phyloP scores from a whole-genome alignment of 2,113 vertebrate genomes.

The Blennius ocellaris region DNA sequence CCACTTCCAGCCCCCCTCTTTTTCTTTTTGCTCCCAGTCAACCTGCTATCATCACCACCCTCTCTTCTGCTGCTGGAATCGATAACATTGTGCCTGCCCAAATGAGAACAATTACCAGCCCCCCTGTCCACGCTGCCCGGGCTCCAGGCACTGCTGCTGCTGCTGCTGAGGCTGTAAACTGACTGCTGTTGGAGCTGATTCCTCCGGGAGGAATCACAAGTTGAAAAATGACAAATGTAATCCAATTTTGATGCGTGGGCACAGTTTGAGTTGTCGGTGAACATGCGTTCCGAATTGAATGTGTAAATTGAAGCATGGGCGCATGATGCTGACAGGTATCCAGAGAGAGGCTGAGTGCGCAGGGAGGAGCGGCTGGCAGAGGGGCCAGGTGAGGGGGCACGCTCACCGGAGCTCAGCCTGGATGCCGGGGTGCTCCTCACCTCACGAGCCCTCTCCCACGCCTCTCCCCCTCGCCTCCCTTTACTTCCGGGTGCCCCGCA shows the following conservation, averaged over 20 bases:
- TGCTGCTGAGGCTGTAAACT: conserved; percentile 15
- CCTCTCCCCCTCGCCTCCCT: conserved; percentile 37
- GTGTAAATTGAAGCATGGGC: conserved; percentile 22
- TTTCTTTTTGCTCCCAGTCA: conserved; percentile 34
- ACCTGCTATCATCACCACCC: conserved; percentile 59
- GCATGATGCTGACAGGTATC: conserved; percentile 45
- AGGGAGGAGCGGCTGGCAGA: conserved; percentile 51
- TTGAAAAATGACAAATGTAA: conserved; percentile 7
- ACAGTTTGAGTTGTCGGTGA: conserved; percentile 6
- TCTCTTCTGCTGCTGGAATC: conserved; percentile 65
- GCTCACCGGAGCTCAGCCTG: conserved; percentile 18
- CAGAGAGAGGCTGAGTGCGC: conserved; percentile 44
- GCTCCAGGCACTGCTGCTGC: conserved; percentile 22
- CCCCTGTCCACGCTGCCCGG: conserved; percentile 56
- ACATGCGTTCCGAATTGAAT: background rate
- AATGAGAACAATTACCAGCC: conserved; percentile 68
- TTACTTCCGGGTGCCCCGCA: conserved; percentile 70
- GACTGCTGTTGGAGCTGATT: conserved; percentile 12
- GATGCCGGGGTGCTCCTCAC: conserved; percentile 51
- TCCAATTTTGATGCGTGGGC: conserved; percentile 25
- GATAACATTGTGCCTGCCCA: conserved; percentile 74
- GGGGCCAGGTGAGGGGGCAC: conserved; percentile 36
- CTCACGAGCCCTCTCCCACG: conserved; percentile 48
- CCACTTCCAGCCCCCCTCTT: conserved; percentile 8
- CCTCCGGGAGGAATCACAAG: background rate